Conservation (phyloP, 2,888 invertebrate species). For the Strigamia crassipes region DNA sequence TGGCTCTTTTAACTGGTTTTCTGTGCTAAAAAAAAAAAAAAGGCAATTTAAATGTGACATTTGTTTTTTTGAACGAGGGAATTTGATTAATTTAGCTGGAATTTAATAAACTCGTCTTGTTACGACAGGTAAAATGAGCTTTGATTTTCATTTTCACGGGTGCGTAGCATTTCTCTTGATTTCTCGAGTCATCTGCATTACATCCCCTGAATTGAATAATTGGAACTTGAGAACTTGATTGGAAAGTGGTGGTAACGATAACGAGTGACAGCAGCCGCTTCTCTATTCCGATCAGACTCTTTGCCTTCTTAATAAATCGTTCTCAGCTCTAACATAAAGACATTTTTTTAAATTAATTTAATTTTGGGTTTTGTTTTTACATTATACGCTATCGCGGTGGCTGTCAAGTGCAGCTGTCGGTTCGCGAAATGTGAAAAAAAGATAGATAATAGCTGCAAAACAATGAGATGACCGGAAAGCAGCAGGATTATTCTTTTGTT, state of each 20-base stretch:
- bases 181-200: not conserved
- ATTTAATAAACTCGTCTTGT: not conserved
- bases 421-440: not conserved
- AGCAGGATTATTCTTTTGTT: too few species aligned
- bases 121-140: constrained; percentile 14
- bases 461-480: not conserved
- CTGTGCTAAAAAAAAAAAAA: too few species aligned
- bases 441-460: too few species aligned
- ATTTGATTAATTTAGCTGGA: too few species aligned
- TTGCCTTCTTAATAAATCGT: not conserved
- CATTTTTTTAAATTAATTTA: not conserved
- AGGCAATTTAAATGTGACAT: too few species aligned
- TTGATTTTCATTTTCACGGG: not conserved
- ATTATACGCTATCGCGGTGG: not conserved
- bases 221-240: not conserved
- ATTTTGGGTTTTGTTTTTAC: not conserved
- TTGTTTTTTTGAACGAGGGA: too few species aligned
- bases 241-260: constrained; percentile 6
- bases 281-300: not conserved
- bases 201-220: constrained; percentile 6
- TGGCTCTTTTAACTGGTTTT: too few species aligned
- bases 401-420: constrained; percentile 13
- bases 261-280: not conserved
- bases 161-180: not conserved
- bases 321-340: not conserved